A percentile compares a stretch with the other conserved stretches of the same genome.
phyloP scores from a whole-genome alignment of 23 tunicate species.

The Botrylloides violaceus region DNA sequence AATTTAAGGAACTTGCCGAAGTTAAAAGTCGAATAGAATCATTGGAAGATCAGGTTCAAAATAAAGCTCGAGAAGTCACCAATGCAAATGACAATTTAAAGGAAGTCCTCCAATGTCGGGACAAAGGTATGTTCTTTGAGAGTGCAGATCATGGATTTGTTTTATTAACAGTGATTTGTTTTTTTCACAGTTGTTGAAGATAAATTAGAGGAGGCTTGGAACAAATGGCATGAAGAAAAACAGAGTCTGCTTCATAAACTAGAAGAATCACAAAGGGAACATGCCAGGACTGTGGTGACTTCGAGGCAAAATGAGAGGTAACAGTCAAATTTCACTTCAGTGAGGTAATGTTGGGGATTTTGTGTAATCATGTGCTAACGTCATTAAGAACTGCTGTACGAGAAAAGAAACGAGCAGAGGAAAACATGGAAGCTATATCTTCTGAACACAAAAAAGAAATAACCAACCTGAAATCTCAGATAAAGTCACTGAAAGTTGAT shows the following conservation, averaged over 20 bases:
- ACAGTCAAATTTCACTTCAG: neutral
- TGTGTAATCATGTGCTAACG: neutral
- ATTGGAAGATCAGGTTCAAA: neutral
- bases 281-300: slow-evolving; percentile 68
- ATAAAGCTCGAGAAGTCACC: slow-evolving; percentile 4
- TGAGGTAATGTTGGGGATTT: neutral
- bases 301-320: slow-evolving; percentile 62
- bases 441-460: slow-evolving; percentile 25
- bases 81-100: neutral
- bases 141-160: neutral
- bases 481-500: slow-evolving; percentile 37
- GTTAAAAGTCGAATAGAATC: neutral
- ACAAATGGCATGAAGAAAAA: slow-evolving; percentile 10
- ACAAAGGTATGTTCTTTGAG: neutral
- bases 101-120: neutral
- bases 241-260: neutral
- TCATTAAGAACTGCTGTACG: slow-evolving; percentile 43
- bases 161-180: neutral
- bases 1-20: slow-evolving; percentile 5
- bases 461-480: slow-evolving; percentile 26
- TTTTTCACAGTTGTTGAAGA: slow-evolving; percentile 4
- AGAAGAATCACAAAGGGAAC: slow-evolving; percentile 21
- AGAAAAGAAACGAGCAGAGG: slow-evolving; percentile 38
- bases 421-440: slow-evolving; percentile 46
- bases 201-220: slow-evolving; percentile 18